These are phyloP conservation scores for Malurus alboscapulatus DNA, from an alignment of 2,113 vertebrate species.

Conservation along the genomic window DNA sequence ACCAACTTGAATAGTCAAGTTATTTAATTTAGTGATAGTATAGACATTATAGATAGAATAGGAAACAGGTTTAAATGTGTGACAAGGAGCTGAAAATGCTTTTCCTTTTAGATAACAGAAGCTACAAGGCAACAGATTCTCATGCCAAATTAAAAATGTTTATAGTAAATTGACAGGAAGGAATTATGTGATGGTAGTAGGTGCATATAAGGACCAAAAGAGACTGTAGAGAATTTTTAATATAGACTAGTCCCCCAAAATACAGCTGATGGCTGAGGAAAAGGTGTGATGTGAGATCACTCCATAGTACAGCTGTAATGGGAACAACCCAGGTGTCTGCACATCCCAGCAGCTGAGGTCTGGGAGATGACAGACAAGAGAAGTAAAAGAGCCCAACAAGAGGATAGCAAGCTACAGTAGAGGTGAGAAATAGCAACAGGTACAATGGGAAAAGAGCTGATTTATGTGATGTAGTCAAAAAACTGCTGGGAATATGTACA, in stretches of 20 bases:
- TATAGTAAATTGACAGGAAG: neutral
- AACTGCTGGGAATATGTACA: neutral
- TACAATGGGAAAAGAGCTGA: neutral
- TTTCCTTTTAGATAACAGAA: neutral
- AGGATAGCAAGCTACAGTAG: neutral
- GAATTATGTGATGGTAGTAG: rapidly evolving
- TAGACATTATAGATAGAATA: neutral
- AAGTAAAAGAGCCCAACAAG: neutral
- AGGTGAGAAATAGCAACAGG: neutral
- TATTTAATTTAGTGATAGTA: neutral
- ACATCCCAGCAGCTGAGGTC: neutral
- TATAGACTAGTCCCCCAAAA: neutral
- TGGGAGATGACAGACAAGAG: neutral
- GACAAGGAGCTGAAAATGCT: neutral
- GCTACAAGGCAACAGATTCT: neutral
- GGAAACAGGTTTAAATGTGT: neutral
- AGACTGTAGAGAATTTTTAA: neutral
- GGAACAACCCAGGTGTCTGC: neutral
- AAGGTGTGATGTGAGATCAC: neutral
- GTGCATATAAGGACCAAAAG: neutral
- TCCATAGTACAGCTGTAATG: neutral
- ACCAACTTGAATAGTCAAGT: neutral
- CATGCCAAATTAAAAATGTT: neutral
- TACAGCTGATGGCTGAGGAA: neutral
- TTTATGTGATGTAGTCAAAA: neutral